Evolutionary conservation across 2,888 invertebrate genomes (phyloP), one percentile per base, ranked within the genome.

Genomic region (Tricholauxania praeusta): DNA sequence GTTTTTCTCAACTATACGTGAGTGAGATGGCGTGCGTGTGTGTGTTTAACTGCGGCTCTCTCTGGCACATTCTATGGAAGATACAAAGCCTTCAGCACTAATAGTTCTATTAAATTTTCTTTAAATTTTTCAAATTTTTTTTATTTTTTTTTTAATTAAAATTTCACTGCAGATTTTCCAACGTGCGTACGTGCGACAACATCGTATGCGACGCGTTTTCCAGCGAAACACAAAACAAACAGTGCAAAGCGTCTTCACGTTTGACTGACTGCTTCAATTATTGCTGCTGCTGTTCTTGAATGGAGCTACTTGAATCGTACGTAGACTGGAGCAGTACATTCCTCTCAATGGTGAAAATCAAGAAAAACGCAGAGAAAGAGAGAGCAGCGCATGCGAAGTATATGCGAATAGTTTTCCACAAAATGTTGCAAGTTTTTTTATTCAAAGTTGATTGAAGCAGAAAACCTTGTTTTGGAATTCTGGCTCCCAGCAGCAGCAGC

Each of bases 171-270:
- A 49, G 47, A 64, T 19, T 49, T 48, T n/a, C 7, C 28, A 80
- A 78, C 79, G 80, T 80, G 80, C 82, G 79, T 77, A 78, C 59
- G 59, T 28, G 79, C 80, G 78, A 80, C 77, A 77, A 81, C 79
- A 80, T 79, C 78, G 74, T 74, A 22, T 64, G 47, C 65, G 39
- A 53, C 67, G 67, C 49, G 49, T 51, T 64, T 64, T 14, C 64
- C 64, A 64, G 64, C 64, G 53, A 39, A 22, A 32, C 67, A 67
- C 55, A 57, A 53, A 57, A 53, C 67, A 67, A 67, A 55, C 67
- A 55, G 67, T 17, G 49, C 64, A 64, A 60, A 73, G 70, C 64
- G 73, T 67, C 71, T 64, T 63, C 67, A 57, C 71, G 72, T 47
- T 64, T 64, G 59, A 75, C 74, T 65, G 57, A 59, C 66, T 55